Conservation (phyloP, 1,140 invertebrate genomes). For the Drosophila lini region DNA sequence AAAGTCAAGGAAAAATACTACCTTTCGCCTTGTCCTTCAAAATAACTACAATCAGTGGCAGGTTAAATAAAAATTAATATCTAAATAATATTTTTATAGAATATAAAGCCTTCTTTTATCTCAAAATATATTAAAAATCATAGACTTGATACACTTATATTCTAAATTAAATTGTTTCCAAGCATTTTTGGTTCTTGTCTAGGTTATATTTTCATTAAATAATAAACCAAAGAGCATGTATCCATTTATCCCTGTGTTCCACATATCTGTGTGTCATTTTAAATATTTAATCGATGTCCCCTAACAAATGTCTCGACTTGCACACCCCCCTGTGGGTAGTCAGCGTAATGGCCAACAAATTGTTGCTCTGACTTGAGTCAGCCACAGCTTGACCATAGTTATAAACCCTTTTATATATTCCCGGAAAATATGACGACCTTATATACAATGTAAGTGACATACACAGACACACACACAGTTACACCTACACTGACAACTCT, state of each 20-base stretch:
- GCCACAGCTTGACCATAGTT: conserved; percentile 5
- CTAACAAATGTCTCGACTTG: conserved; percentile 12
- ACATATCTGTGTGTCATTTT: conserved; percentile 24
- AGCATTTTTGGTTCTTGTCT: too few relatives aligned
- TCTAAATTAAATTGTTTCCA: neutral
- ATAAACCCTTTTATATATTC: neutral
- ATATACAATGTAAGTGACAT: conserved; percentile 25
- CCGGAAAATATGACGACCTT: conserved; percentile 37
- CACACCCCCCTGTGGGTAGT: conserved; percentile 20
- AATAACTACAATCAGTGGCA: too few relatives aligned
- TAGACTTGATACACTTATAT: neutral
- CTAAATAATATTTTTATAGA: neutral
- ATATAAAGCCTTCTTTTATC: neutral
- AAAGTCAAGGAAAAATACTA: too few relatives aligned
- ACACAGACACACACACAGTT: neutral
- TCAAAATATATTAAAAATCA: neutral
- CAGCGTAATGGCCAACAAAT: conserved; percentile 50
- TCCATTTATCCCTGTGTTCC: neutral
- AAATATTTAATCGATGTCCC: conserved; percentile 51
- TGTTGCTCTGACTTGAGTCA: conserved; percentile 42
- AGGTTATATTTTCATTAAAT: neutral
- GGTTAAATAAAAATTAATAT: neutral
- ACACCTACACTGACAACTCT: conserved; percentile 7
- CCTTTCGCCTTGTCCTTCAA: too few relatives aligned
- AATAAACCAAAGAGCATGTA: neutral